phyloP scores from a whole-genome alignment of 2,888 invertebrate genomes.

The Diachrysia chrysitis region DNA sequence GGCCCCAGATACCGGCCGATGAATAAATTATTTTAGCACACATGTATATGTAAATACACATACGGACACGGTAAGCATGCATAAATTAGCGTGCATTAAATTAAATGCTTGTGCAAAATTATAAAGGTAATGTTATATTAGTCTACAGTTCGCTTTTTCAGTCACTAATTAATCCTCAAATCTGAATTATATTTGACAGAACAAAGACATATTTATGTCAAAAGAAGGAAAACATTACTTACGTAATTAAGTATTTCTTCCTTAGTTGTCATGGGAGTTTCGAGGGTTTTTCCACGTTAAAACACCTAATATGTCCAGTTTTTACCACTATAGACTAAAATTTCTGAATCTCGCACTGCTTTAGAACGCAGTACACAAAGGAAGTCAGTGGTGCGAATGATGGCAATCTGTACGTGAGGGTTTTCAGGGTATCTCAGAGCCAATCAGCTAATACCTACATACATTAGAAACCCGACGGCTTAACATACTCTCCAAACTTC shows the following conservation, averaged over 20 bases:
- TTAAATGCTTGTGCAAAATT: constrained; percentile 17
- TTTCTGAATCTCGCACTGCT: neutral
- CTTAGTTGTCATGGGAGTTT: too few species aligned
- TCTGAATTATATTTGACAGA: neutral
- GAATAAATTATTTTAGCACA: constrained; percentile 76
- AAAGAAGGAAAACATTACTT: too few species aligned
- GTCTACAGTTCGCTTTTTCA: neutral
- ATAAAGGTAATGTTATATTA: constrained; percentile 11
- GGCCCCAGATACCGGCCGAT: constrained; percentile 71
- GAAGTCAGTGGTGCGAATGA: constrained; percentile 25
- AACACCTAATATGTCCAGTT: neutral
- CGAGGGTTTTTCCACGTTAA: neutral
- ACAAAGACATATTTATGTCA: too few species aligned
- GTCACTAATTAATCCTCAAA: neutral
- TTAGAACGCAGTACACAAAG: constrained; percentile 17
- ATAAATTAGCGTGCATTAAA: constrained; percentile 43
- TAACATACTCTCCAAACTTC: constrained; percentile 47
- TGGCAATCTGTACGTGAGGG: constrained; percentile 34
- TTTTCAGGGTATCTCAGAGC: constrained; percentile 44
- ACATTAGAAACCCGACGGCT: constrained; percentile 33
- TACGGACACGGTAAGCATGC: constrained; percentile 37
- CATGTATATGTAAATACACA: constrained; percentile 43
- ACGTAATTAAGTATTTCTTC: too few species aligned
- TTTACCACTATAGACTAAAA: neutral
- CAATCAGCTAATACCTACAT: constrained; percentile 47